These are phyloP conservation scores for Crematogaster levior DNA, from an alignment of 2,888 invertebrate species.

Conservation along the genomic window DNA sequence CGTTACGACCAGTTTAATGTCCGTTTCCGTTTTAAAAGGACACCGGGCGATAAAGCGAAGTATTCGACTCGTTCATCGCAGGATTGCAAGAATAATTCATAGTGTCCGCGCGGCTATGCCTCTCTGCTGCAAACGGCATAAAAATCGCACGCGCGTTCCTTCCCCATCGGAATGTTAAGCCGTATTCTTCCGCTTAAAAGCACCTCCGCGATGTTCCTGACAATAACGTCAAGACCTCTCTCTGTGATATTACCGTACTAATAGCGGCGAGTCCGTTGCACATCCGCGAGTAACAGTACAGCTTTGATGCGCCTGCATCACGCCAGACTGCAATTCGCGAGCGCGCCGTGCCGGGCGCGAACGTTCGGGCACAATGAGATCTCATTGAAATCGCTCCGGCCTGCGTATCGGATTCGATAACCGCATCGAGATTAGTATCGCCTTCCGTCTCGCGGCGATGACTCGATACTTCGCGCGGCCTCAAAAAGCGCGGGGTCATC, in stretches of 20 bases:
- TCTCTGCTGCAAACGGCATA: slow-evolving; percentile 12
- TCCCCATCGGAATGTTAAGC: slow-evolving; percentile 29
- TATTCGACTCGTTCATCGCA: background rate
- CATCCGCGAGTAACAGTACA: slow-evolving; percentile 50
- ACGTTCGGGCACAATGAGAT: slow-evolving; percentile 37
- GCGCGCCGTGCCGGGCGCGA: slow-evolving; percentile 21
- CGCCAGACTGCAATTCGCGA: slow-evolving; percentile 43
- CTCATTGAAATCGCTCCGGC: slow-evolving; percentile 43
- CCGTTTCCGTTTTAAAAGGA: slow-evolving; percentile 22
- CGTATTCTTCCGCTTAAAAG: slow-evolving; percentile 47
- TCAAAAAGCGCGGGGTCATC: slow-evolving; percentile 70
- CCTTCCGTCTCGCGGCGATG: slow-evolving; percentile 59
- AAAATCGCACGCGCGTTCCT: slow-evolving; percentile 34
- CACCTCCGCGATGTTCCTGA: slow-evolving; percentile 33
- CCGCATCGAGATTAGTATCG: slow-evolving; percentile 48
- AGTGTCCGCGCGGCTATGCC: slow-evolving; percentile 15
- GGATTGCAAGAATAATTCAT: slow-evolving; percentile 36
- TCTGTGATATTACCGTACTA: slow-evolving; percentile 50
- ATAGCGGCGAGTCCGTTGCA: slow-evolving; percentile 51
- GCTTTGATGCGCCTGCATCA: slow-evolving; percentile 51
- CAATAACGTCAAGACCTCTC: slow-evolving; percentile 41
- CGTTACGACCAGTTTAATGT: slow-evolving; percentile 16
- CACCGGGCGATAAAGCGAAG: slow-evolving; percentile 20
- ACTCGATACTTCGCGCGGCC: slow-evolving; percentile 63
- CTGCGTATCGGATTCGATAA: slow-evolving; percentile 48